Evolutionary conservation across 2,797 vertebrate species (phyloP).

Genomic region (Lophotriccus pileatus): DNA sequence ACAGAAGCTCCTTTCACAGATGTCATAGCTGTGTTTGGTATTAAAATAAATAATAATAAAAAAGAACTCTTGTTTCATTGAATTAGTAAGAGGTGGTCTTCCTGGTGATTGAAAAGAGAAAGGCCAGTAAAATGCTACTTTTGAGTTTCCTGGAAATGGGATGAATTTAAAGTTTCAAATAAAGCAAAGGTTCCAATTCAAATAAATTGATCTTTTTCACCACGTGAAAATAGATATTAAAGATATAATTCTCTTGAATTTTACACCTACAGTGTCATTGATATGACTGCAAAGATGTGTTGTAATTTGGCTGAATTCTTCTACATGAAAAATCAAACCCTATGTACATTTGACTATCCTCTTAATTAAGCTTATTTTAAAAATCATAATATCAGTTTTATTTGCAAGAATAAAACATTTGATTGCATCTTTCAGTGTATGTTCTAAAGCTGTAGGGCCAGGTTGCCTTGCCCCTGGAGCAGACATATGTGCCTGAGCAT

Average conservation of each 20-base stretch:
- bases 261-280: background rate
- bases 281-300: background rate
- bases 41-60: constrained; percentile 37
- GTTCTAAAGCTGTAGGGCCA: background rate
- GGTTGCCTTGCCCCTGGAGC: too few relatives aligned
- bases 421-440: background rate
- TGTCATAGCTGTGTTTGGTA: background rate
- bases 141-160: constrained; percentile 13
- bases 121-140: background rate
- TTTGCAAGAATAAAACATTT: background rate
- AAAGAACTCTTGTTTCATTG: background rate
- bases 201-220: constrained; percentile 22
- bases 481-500: rapidly evolving
- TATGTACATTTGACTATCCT: background rate
- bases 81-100: background rate
- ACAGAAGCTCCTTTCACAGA: background rate
- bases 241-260: constrained; percentile 15
- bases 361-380: background rate
- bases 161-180: constrained; percentile 39
- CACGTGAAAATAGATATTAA: background rate
- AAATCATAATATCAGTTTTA: background rate
- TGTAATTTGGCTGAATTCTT: background rate
- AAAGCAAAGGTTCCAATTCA: constrained; percentile 22
- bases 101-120: background rate
- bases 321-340: background rate